A percentile compares a stretch with the other conserved stretches of the same genome.
Evolutionary conservation across 1,140 invertebrate species (phyloP).

Genomic region (Drosophila elegans): DNA sequence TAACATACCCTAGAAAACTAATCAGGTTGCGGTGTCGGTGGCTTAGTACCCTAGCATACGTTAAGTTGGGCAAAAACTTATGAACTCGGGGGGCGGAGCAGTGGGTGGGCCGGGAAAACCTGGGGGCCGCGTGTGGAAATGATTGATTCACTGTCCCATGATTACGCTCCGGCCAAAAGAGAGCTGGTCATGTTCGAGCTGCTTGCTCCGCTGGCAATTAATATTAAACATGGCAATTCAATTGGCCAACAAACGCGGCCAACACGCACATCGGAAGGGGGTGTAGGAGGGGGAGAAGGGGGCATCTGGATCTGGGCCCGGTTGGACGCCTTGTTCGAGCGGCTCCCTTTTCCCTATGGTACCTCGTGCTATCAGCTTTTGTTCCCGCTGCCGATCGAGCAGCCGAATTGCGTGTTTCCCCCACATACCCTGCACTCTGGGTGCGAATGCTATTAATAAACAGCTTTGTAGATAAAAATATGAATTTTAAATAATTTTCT

Average conservation of each 20-base stretch:
- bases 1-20: constrained; percentile 36
- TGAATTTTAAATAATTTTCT: neutral
- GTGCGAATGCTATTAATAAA: constrained; percentile 6
- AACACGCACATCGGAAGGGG: constrained; percentile 32
- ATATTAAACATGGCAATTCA: constrained; percentile 70
- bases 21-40: constrained; percentile 29
- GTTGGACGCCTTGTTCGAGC: constrained; percentile 34
- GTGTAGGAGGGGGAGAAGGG: too few species aligned
- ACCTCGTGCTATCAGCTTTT: constrained; percentile 38
- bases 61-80: constrained; percentile 26
- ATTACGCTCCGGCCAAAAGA: constrained; percentile 51
- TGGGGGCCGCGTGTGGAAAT: constrained; percentile 66
- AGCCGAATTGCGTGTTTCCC: constrained; percentile 20
- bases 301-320: constrained; percentile 22
- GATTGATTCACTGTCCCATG: constrained; percentile 66
- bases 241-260: constrained; percentile 37
- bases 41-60: constrained; percentile 26
- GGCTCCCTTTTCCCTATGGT: constrained; percentile 26
- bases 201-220: constrained; percentile 59
- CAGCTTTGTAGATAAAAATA: constrained; percentile 8
- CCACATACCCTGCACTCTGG: constrained; percentile 12
- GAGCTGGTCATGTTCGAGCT: constrained; percentile 49
- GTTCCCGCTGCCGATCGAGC: constrained; percentile 28
- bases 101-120: constrained; percentile 53
- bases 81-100: constrained; percentile 22